Conservation (phyloP, 2,888 invertebrate genomes). For the Cosmorhoe ocellata region DNA sequence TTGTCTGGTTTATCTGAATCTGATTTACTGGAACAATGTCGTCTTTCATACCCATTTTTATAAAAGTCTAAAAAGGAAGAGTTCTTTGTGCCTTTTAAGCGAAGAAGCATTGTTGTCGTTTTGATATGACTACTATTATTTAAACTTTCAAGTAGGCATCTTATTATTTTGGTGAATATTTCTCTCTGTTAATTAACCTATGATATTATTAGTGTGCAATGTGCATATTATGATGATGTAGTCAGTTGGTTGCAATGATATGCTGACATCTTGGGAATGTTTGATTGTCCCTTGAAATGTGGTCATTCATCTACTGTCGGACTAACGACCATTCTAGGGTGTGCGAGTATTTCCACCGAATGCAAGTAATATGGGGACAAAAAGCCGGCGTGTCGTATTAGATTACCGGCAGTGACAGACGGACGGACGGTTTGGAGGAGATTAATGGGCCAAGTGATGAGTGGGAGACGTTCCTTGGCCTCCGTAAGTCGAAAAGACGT, state of each 20-base stretch:
- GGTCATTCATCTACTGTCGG: slow-evolving; percentile 60
- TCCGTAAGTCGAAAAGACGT: slow-evolving; percentile 55
- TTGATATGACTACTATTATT: slow-evolving; percentile 21
- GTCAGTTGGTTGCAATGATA: slow-evolving; percentile 38
- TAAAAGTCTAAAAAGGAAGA: background rate
- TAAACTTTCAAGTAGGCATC: too few species aligned
- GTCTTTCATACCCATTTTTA: slow-evolving; percentile 45
- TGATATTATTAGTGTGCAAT: too few species aligned
- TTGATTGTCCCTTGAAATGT: slow-evolving; percentile 61
- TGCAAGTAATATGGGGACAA: slow-evolving; percentile 74
- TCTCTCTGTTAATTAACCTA: too few species aligned
- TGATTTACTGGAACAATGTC: slow-evolving; percentile 60
- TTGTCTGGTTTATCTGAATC: slow-evolving; percentile 68
- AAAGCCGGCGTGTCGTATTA: slow-evolving; percentile 81
- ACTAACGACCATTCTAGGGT: slow-evolving; percentile 69
- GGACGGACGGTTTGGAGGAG: slow-evolving; percentile 72
- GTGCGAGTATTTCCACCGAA: slow-evolving; percentile 68
- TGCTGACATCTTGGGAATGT: slow-evolving; percentile 51
- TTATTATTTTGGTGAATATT: too few species aligned
- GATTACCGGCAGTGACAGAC: slow-evolving; percentile 79
- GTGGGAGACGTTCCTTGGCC: slow-evolving; percentile 63
- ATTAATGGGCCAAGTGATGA: slow-evolving; percentile 80
- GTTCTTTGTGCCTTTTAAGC: slow-evolving; percentile 37
- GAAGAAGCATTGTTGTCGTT: slow-evolving; percentile 36
- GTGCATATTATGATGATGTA: too few species aligned